Base-by-base conservation (phyloP, 2,888 invertebrate species). In the Plagodis pulveraria region DNA sequence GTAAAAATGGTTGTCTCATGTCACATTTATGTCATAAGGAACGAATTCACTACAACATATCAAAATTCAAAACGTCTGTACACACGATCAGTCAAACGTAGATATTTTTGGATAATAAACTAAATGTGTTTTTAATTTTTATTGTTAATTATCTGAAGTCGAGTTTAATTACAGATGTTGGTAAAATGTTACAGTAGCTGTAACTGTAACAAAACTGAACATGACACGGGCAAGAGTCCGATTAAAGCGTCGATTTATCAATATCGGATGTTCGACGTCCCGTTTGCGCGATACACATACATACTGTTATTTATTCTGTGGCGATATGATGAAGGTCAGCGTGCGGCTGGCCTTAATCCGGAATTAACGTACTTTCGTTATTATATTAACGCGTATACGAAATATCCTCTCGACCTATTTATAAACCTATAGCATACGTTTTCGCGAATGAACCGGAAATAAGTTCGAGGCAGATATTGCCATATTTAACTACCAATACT, bases 291-390 rank as follows among this genome's bases (percentile, higher is more conserved):
- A 59, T 59, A 53, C 47, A 10, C 5, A 10, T 10, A 40, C 40
- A 10, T 40, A 10, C 5, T 40, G 10, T 40, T 40, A 10, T 40
- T 7, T 40, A 40, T 40, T 40, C 40, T 40, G 40, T 40, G 36
- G 53, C 51, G 58, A 59, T 59, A 53, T 50, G 55, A 54, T 61
- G 66, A 72, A 76, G 76, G 74, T 72, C 73, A 54, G 61, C 66
- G 58, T 8, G 67, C 62, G 69, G 67, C 60, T 66, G 72, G 63
- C 74, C 72, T 73, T 74, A 74, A 73, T 77, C 75, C 71, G 59
- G 67, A 71, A 76, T 79, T 73, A 74, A 77, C 69, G 74, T 63
- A 68, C 70, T 69, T 71, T 67, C 65, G 63, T 67, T 67, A 65
- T 62, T 62, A 65, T 67, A 65, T 62, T 62, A 65, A 65, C 69